A percentile compares a stretch with the other conserved stretches of the same genome.
Evolutionary conservation across 2,113 vertebrate species (phyloP).

Genomic region (Megaptera novaeangliae): DNA sequence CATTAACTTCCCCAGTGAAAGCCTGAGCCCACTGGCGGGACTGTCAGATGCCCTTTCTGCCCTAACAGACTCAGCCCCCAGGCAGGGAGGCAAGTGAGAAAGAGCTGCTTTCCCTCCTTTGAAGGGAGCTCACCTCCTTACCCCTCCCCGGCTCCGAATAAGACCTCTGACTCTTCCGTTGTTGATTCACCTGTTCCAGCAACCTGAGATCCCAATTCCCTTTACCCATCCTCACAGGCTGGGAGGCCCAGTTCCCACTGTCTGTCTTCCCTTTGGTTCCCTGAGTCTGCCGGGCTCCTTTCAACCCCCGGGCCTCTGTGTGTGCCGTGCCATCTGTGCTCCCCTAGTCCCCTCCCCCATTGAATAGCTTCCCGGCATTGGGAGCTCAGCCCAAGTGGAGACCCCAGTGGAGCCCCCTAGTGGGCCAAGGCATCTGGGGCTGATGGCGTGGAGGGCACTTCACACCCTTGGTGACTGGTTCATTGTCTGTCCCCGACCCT

Average conservation of each 20-base stretch:
- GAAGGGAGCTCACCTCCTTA: neutral
- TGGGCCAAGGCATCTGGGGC: neutral
- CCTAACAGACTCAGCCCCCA: no score
- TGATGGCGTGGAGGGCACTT: neutral
- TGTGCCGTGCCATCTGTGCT: neutral
- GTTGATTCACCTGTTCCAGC: neutral
- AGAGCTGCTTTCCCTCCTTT: neutral
- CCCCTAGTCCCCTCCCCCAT: no score
- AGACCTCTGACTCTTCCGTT: neutral
- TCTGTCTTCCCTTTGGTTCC: neutral
- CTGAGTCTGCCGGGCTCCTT: neutral
- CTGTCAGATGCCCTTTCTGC: neutral
- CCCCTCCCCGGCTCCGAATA: no score
- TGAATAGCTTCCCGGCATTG: accelerated
- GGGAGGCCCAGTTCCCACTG: accelerated
- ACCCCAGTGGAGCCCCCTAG: neutral
- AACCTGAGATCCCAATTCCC: accelerated
- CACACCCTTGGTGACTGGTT: no score
- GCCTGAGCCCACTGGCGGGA: accelerated
- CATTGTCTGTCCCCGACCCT: accelerated
- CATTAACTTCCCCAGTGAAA: neutral
- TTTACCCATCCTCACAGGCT: neutral
- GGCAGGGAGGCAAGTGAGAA: neutral
- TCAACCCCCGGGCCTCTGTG: neutral
- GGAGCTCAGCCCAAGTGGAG: neutral